A percentile compares a stretch with the other conserved stretches of the same genome.
Evolutionary conservation across 2,888 invertebrate genomes (phyloP).

Genomic region (Drosophila siamana): DNA sequence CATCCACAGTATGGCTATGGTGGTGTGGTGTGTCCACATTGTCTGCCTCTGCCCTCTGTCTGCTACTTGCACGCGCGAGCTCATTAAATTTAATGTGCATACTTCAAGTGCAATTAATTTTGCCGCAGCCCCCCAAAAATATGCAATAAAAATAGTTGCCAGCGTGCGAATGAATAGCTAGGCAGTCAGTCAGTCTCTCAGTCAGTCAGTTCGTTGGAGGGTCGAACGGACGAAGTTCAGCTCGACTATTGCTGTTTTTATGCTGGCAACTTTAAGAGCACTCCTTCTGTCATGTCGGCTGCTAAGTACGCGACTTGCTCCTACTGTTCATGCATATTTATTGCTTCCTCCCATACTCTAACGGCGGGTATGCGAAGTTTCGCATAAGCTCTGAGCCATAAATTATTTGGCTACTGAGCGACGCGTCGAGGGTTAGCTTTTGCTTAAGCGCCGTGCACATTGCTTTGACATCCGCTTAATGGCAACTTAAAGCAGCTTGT

Average conservation of each 20-base stretch:
- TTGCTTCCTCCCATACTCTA: slow-evolving; percentile 45
- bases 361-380: slow-evolving; percentile 1
- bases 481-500: neutral
- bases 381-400: neutral
- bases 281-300: slow-evolving; percentile 40
- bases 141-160: slow-evolving; percentile 75
- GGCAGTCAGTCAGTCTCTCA: slow-evolving; percentile 8
- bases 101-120: slow-evolving; percentile 76
- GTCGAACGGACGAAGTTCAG: neutral
- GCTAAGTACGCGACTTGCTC: slow-evolving; percentile 46
- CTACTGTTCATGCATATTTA: slow-evolving; percentile 67
- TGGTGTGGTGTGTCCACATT: neutral
- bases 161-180: slow-evolving; percentile 46
- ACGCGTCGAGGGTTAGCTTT: neutral
- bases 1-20: too few relatives aligned
- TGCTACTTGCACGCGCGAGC: slow-evolving; percentile 45
- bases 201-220: neutral
- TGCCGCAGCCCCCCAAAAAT: slow-evolving; percentile 61
- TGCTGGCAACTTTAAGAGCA: slow-evolving; percentile 47
- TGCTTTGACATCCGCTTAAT: neutral
- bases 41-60: slow-evolving; percentile 21
- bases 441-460: neutral
- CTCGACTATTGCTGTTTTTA: slow-evolving; percentile 38
- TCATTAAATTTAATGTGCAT: slow-evolving; percentile 78
- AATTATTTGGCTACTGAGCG: slow-evolving; percentile 1